Evolutionary conservation across 1,140 invertebrate genomes (phyloP).

Genomic region (Drosophila chauvacae): DNA sequence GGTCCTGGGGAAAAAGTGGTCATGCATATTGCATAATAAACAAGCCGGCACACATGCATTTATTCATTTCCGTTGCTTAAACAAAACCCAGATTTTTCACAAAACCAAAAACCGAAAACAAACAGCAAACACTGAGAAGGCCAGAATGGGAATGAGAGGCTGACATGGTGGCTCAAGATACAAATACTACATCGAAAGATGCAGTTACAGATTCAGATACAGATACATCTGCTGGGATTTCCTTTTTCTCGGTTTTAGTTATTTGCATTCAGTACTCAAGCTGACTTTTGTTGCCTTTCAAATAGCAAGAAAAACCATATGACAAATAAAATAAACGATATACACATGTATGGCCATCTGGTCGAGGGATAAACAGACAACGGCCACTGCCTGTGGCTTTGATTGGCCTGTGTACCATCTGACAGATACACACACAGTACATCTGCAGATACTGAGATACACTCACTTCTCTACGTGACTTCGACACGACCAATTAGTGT

Average conservation of each 20-base stretch:
- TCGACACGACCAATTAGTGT: slow-evolving; percentile 81
- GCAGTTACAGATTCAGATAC: slow-evolving; percentile 24
- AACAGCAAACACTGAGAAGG: slow-evolving; percentile 53
- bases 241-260: slow-evolving; percentile 35
- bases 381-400: slow-evolving; percentile 32
- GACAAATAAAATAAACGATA: slow-evolving; percentile 77
- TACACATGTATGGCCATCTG: slow-evolving; percentile 49
- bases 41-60: slow-evolving; percentile 41
- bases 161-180: slow-evolving; percentile 53
- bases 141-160: slow-evolving; percentile 11
- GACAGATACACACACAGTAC: slow-evolving; percentile 27
- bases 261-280: slow-evolving; percentile 73
- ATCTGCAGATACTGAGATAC: slow-evolving; percentile 25
- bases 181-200: slow-evolving; percentile 39
- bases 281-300: slow-evolving; percentile 65
- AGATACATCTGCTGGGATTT: slow-evolving; percentile 48
- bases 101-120: slow-evolving; percentile 43
- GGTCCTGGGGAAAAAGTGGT: slow-evolving; percentile 38
- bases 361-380: slow-evolving; percentile 34
- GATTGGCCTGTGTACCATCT: slow-evolving; percentile 50
- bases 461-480: slow-evolving; percentile 62
- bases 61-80: slow-evolving; percentile 41
- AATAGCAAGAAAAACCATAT: slow-evolving; percentile 57
- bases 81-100: slow-evolving; percentile 35
- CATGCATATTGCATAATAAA: slow-evolving; percentile 77